phyloP scores from a whole-genome alignment of 1,140 invertebrate genomes.

The Gyrodactylus bullatarudis region DNA sequence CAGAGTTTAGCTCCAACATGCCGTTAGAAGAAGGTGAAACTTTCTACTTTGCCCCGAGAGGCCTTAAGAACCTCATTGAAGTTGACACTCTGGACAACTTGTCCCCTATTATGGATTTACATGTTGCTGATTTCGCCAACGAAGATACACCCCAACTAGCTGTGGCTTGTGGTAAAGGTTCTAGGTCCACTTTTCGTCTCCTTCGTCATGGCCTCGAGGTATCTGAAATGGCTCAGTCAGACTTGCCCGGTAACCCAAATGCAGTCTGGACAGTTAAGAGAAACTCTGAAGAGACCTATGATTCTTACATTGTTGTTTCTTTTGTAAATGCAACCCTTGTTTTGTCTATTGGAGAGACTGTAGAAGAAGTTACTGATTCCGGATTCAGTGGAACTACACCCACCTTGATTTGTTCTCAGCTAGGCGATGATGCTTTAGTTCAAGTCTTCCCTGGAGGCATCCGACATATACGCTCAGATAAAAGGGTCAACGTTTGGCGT shows the following conservation, averaged over 20 bases:
- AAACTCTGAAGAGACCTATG: constrained; percentile 73
- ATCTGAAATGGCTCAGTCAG: constrained; percentile 95
- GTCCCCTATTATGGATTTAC: constrained; percentile 54
- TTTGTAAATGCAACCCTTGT: constrained; percentile 98
- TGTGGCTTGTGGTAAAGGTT: constrained; percentile 64
- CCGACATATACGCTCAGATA: constrained; percentile 76
- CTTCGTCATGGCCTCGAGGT: constrained; percentile 80
- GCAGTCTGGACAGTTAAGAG: constrained; percentile 96
- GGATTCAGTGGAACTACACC: constrained; percentile 92
- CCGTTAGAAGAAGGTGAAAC: constrained; percentile 90
- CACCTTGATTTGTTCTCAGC: constrained; percentile 67
- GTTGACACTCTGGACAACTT: constrained; percentile 92
- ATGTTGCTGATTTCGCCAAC: constrained; percentile 38
- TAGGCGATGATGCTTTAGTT: constrained; percentile 81
- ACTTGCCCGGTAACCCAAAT: constrained; percentile 88
- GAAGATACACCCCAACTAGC: constrained; percentile 96
- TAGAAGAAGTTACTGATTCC: constrained; percentile 96
- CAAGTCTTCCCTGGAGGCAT: constrained; percentile 90
- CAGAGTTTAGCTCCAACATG: constrained; percentile 90
- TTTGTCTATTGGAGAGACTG: constrained; percentile 91
- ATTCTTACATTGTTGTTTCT: constrained; percentile 98
- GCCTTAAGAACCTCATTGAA: constrained; percentile 65
- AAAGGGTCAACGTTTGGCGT: constrained; percentile 94
- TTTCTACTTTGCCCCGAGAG: constrained; percentile 81
- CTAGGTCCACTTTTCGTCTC: constrained; percentile 58